Evolutionary conservation across 2,888 invertebrate species (phyloP), one percentile per base, ranked within the genome.

Genomic region (Hirtodrosophila duncani): DNA sequence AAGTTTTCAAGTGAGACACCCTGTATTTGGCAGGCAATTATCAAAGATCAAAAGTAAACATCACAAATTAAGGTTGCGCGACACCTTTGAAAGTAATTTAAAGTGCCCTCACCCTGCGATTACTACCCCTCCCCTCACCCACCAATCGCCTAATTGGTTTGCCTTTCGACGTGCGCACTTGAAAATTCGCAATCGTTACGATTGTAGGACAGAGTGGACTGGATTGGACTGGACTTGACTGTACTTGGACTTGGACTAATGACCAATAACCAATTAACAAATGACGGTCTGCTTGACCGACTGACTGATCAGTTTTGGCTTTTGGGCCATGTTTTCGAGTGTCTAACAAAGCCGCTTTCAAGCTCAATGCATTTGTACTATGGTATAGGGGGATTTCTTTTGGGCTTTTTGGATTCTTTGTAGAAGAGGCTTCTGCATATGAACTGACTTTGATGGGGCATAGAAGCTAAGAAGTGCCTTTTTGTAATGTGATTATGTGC

Each of bases 301-400:
- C n/a, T n/a, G n/a, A n/a, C n/a, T n/a, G n/a, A n/a, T n/a, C n/a
- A n/a, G n/a, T n/a, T 23, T 26, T 37, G 41, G 36, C 58, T 69
- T 59, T 59, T 63, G 21, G 62, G 65, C 77, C 74, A 71, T 78
- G 70, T 66, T 70, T 48, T 70, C 69, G 63, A 70, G 70, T 70
- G 63, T n/a, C 63, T 34, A 39, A 26, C 63, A 77, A 70, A 70
- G 69, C 78, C 36, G 63, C 60, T 66, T 63, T 65, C 59, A 77
- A 39, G 72, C 77, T 59, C 53, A 34, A n/a, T n/a, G n/a, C n/a
- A n/a, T n/a, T n/a, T n/a, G n/a, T n/a, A n/a, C n/a, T n/a, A n/a
- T n/a, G n/a, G n/a, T n/a, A n/a, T 46, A 17, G 14, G 16, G 20
- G 21, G 53, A 31, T 33, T 52, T 52, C 33, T 27, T 10, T 50